Evolutionary conservation across 2,113 vertebrate species (phyloP).

Genomic region (Ctenomys sociabilis): DNA sequence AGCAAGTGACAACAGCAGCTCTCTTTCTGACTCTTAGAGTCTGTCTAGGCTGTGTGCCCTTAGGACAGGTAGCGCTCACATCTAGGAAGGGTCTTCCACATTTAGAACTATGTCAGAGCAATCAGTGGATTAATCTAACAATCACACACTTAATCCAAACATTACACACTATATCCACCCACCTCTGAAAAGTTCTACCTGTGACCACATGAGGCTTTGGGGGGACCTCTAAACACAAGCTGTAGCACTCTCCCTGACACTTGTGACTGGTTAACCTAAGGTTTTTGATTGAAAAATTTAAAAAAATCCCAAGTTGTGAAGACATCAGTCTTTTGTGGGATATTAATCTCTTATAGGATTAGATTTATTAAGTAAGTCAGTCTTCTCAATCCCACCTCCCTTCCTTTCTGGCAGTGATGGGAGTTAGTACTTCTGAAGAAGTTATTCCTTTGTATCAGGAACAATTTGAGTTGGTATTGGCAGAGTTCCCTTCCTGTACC

Average conservation of each 20-base stretch:
- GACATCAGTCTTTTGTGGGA: neutral
- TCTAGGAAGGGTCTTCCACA: neutral
- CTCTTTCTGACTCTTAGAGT: neutral
- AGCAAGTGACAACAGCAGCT: neutral
- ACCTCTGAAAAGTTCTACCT: neutral
- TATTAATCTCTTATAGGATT: neutral
- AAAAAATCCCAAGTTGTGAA: neutral
- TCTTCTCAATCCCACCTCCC: neutral
- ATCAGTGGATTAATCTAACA: neutral
- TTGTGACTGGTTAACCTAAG: neutral
- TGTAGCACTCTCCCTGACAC: neutral
- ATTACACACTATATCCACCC: neutral
- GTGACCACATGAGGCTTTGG: neutral
- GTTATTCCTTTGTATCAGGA: neutral
- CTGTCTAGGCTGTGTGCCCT: neutral
- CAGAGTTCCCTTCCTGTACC: neutral
- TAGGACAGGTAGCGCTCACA: neutral
- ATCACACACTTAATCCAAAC: neutral
- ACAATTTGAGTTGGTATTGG: neutral
- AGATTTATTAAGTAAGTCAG: neutral
- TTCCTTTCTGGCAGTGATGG: neutral
- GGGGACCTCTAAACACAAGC: neutral
- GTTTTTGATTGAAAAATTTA: neutral
- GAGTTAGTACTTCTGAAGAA: slow-evolving; percentile 9
- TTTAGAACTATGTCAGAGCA: neutral